Base-by-base conservation (phyloP, 2,888 invertebrate genomes). In the Saturnia pavonia region DNA sequence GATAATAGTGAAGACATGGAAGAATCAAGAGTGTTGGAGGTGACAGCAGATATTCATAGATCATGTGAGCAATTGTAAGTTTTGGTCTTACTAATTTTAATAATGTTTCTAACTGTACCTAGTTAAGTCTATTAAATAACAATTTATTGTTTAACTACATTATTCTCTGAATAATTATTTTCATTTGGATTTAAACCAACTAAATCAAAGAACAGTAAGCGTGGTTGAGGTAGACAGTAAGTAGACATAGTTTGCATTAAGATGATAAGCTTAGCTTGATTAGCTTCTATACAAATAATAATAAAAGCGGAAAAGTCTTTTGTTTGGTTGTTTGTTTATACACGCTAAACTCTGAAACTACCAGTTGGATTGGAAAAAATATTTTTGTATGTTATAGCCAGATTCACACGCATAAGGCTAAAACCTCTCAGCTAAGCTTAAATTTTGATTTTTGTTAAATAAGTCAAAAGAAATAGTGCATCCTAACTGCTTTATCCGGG, bases 41-140 rank as follows among this genome's bases (percentile, higher is more conserved):
- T 90, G 16, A 82, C 76, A 70, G 91, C 88, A 72, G 88, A 90
- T 72, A 82, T 91, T 40, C 91, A 91, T 71, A 85, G 82, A 74
- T 82, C 88, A 14, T 84, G 80, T 82, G 82, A 84, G 70, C 75
- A 80, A 72, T 73, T 76, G 91, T 91, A 82, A 88, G 90, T 86
- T 67, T 72, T 22, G 71, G 69, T 68, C 65, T 66, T 54, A 43
- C 67, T 60, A 67, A 67, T 68, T 45, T 16, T 22, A 3, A 14
- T 60, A 60, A 60, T 6, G 27, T 60, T 11, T 57, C 3, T 9
- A 25, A 25, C 22, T 57, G 3, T 14, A 57, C 22, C 11, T 57
- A 25, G 14, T 60, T 25, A 14, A 14, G 25, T 27, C 6, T 57
- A 22, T 57, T 25, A 25, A 12, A 57, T 54, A 2, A 19, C 0